Evolutionary conservation across 2,888 invertebrate species (phyloP).

Genomic region (Cactoblastis cactorum): DNA sequence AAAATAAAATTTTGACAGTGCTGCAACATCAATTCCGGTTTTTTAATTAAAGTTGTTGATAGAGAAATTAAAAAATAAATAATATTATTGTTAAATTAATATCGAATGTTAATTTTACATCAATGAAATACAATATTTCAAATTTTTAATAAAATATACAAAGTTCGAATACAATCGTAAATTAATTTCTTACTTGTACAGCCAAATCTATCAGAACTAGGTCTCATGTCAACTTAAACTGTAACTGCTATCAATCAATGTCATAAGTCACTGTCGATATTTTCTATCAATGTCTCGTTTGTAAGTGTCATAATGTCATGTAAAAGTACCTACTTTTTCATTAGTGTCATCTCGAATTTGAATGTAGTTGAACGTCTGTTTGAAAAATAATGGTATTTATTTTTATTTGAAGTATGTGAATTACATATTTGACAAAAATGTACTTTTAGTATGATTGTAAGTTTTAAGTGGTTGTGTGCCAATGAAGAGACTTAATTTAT

Average conservation of each 20-base stretch:
- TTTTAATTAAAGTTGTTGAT: neutral
- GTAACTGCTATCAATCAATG: neutral
- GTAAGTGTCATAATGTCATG: neutral
- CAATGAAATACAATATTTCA: no score
- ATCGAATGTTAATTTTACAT: no score
- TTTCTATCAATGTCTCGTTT: neutral
- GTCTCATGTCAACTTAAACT: neutral
- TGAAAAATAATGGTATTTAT: slow-evolving; percentile 27
- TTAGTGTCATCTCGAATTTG: slow-evolving; percentile 38
- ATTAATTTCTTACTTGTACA: no score
- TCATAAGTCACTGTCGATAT: neutral
- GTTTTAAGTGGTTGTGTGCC: slow-evolving; percentile 39
- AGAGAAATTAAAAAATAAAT: no score
- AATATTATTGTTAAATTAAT: no score
- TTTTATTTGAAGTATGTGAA: neutral
- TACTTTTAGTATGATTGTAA: slow-evolving; percentile 33
- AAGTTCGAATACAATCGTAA: no score
- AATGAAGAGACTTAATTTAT: slow-evolving; percentile 39
- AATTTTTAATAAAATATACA: no score
- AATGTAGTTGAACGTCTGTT: slow-evolving; percentile 51
- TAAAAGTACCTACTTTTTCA: neutral
- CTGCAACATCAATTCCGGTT: slow-evolving; percentile 5
- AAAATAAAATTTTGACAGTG: slow-evolving; percentile 63
- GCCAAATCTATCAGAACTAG: no score
- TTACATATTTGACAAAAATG: slow-evolving; percentile 33